Percentiles rank a stretch among this genome's conserved stretches.
These are phyloP conservation scores for Pteria penguin DNA, from an alignment of 2,888 invertebrate species.

Conservation along the genomic window DNA sequence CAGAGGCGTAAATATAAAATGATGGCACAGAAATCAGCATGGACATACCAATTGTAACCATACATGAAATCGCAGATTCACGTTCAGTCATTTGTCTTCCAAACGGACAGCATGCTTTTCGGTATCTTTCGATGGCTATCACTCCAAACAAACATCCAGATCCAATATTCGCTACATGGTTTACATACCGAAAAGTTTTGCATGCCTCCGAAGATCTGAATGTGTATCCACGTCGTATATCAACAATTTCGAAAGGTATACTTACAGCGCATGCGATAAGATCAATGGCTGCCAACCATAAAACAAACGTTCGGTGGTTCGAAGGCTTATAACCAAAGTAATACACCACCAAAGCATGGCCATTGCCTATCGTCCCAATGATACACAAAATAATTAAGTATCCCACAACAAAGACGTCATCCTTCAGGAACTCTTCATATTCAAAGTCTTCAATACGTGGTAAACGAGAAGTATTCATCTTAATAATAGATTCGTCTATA, in stretches of 20 bases:
- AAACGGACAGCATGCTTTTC: constrained; percentile 40
- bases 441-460: constrained; percentile 33
- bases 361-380: constrained; percentile 39
- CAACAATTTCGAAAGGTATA: constrained; percentile 43
- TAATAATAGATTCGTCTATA: no score
- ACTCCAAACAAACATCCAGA: constrained; percentile 38
- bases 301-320: constrained; percentile 35
- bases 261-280: constrained; percentile 30
- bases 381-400: constrained; percentile 29
- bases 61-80: constrained; percentile 30
- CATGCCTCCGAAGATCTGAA: constrained; percentile 26
- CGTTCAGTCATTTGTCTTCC: constrained; percentile 30
- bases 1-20: constrained; percentile 31
- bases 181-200: constrained; percentile 38
- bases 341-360: constrained; percentile 39
- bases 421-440: constrained; percentile 25
- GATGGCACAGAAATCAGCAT: constrained; percentile 18
- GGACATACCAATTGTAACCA: constrained; percentile 31
- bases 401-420: constrained; percentile 28
- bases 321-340: constrained; percentile 32
- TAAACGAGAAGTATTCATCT: no score
- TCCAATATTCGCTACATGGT: constrained; percentile 31
- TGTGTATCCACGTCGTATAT: constrained; percentile 35
- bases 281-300: constrained; percentile 40
- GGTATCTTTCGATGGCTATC: constrained; percentile 38